A percentile compares a stretch with the other conserved stretches of the same genome.
Evolutionary conservation across 2,888 invertebrate genomes (phyloP).

Genomic region (Apamea monoglypha): DNA sequence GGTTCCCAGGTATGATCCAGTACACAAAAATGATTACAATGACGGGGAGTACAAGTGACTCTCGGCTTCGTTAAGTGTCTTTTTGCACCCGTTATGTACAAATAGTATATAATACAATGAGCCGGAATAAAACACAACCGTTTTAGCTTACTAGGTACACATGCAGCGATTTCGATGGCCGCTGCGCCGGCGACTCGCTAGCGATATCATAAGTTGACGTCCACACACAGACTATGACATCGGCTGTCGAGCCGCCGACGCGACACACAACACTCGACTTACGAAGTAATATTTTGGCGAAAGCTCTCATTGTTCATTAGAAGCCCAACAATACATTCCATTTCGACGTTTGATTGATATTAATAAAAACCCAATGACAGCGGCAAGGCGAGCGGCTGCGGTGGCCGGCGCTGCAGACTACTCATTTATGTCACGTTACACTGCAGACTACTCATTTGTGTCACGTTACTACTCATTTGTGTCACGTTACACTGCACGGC

Average conservation of each 20-base stretch:
- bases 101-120: neutral
- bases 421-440: conserved; percentile 8
- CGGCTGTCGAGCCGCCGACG: too few species aligned
- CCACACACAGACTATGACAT: neutral
- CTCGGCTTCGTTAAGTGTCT: too few species aligned
- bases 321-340: neutral
- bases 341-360: neutral
- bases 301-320: neutral
- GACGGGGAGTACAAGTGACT: too few species aligned
- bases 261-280: neutral
- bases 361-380: neutral
- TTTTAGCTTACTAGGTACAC: neutral
- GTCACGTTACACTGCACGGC: neutral
- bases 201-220: neutral
- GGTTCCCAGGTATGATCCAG: too few species aligned
- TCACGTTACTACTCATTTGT: conserved; percentile 13
- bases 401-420: neutral
- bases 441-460: conserved; percentile 3
- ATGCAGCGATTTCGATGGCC: too few species aligned
- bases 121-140: neutral
- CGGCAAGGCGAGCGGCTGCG: neutral
- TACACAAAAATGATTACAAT: too few species aligned
- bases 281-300: neutral
- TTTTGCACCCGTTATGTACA: neutral
- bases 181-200: neutral